Evolutionary conservation across 2,797 vertebrate genomes (phyloP).

Genomic region (Ptychadena robeensis): DNA sequence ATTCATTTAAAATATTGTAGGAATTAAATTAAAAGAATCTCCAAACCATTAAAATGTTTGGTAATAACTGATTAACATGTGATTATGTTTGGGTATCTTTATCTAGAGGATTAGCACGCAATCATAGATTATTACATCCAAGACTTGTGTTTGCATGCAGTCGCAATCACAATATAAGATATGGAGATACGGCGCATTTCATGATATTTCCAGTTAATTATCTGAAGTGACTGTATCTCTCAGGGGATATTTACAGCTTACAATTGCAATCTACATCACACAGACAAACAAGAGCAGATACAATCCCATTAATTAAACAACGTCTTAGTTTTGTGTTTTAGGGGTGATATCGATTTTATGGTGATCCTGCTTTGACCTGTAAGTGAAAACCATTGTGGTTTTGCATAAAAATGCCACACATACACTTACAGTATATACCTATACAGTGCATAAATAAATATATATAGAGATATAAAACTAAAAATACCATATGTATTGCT

Average conservation of each 20-base stretch:
- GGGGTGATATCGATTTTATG: too few relatives aligned
- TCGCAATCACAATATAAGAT: not conserved
- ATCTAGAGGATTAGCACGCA: not conserved
- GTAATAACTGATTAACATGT: too few relatives aligned
- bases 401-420: too few relatives aligned
- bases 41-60: too few relatives aligned
- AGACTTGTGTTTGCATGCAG: not conserved
- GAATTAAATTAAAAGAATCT: too few relatives aligned
- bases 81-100: not conserved
- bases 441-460: too few relatives aligned
- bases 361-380: not conserved
- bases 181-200: not conserved
- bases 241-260: not conserved
- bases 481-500: too few relatives aligned
- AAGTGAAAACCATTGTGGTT: too few relatives aligned
- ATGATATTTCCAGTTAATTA: slow-evolving; percentile 28
- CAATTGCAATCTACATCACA: slow-evolving; percentile 3
- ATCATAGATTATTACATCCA: not conserved
- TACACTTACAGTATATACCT: too few relatives aligned
- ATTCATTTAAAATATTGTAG: too few relatives aligned
- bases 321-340: slow-evolving; percentile 13
- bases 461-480: too few relatives aligned
- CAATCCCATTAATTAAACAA: slow-evolving; percentile 29
- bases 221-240: slow-evolving; percentile 12
- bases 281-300: too few relatives aligned